Evolutionary conservation across 2,888 invertebrate species (phyloP), one percentile per base, ranked within the genome.

Genomic region (Drosophila seclusa): DNA sequence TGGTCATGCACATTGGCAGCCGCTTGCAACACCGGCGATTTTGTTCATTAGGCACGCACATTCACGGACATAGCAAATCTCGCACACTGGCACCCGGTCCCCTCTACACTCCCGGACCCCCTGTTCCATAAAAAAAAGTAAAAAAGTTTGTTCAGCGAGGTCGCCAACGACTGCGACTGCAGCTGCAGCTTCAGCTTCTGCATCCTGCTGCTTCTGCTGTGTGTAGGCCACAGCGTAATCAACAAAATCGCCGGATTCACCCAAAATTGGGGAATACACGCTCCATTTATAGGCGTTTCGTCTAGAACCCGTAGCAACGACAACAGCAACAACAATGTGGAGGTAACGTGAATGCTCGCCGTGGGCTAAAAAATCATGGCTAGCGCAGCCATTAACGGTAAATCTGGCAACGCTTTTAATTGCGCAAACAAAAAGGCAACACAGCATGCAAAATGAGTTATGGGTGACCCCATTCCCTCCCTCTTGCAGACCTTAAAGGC

Each of bases 41-140:
- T 89, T 85, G 86, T 89, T 86, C 86, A 86, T 86, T 86, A 86
- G 86, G 83, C 90, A 89, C 86, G 87, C 89, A 86, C 89, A 84
- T 73, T 65, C 75, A 65, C 69, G 69, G 32, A 63, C 71, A 48
- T 16, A n/a, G 16, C 34, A 34, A 54, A 54, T 24, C 53, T 34
- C 24, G 18, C 4, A 18, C 6, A 11, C 18, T 24, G 1, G 21
- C 21, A 21, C 27, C 36, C 31, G 32, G 45, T 42, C 27, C 29
- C 8, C 18, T 34, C n/a, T 16, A 7, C 38, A 18, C 57, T 21
- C 5, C 1, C 21, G 21, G 21, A 21, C 21, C 34, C 31, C 48
- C 11, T 42, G 42, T 21, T 42, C 42, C 11, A 42, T 21, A 11
- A 40, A 48, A 54, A 27, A 24, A 38, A 27, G 34, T 7, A 36